These are phyloP conservation scores for Nanorana parkeri DNA, from an alignment of 2,113 vertebrate genomes.

Conservation along the genomic window DNA sequence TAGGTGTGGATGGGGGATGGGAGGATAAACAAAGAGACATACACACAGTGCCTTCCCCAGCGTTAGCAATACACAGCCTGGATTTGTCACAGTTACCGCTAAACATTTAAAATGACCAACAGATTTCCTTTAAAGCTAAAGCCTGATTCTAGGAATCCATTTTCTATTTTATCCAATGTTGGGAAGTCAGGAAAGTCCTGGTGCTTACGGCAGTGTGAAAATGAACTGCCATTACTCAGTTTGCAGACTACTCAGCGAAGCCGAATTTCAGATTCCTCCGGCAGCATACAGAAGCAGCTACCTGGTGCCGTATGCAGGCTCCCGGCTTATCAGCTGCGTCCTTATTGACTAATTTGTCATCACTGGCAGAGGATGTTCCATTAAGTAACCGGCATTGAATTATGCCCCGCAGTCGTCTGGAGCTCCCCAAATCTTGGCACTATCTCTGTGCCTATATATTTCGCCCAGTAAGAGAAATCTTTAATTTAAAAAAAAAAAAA, in stretches of 20 bases:
- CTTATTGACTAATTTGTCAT: constrained; percentile 58
- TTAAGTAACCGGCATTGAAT: constrained; percentile 12
- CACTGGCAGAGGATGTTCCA: constrained; percentile 24
- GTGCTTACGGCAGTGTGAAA: constrained; percentile 40
- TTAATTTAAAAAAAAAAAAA: background rate
- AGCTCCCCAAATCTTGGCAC: background rate
- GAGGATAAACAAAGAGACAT: too few relatives aligned
- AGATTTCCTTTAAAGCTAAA: too few relatives aligned
- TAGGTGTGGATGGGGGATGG: too few relatives aligned
- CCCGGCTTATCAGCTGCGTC: constrained; percentile 28
- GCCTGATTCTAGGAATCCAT: too few relatives aligned
- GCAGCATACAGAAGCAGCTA: background rate
- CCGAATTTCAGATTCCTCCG: constrained; percentile 49
- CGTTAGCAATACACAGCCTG: too few relatives aligned
- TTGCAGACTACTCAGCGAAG: constrained; percentile 61
- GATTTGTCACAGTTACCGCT: too few relatives aligned
- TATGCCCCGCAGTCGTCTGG: background rate
- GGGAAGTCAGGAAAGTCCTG: background rate
- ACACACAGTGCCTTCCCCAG: too few relatives aligned
- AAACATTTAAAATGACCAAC: too few relatives aligned
- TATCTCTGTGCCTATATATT: background rate
- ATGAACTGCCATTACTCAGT: constrained; percentile 59
- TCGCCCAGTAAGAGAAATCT: background rate
- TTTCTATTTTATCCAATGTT: too few relatives aligned
- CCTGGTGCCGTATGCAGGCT: constrained; percentile 12